Conservation (phyloP, 1,140 invertebrate species). For the Bombus breviceps region DNA sequence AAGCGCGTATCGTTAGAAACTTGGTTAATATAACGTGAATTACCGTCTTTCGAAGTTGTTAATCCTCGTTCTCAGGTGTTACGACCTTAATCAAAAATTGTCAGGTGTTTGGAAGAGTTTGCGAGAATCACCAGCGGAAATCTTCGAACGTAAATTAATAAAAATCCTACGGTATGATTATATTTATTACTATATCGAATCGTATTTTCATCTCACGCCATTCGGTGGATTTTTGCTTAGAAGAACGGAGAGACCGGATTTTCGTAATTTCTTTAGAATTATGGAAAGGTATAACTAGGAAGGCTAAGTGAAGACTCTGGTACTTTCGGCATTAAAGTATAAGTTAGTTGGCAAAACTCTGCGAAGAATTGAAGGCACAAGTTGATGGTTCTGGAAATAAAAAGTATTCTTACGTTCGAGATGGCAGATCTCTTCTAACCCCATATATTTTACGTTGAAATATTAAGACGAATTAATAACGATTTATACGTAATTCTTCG, state of each 20-base stretch:
- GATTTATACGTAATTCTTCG: too few relatives aligned
- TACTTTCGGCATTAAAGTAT: constrained; percentile 2
- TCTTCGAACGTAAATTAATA: too few relatives aligned
- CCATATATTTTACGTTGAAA: background rate
- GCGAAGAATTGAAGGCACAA: background rate
- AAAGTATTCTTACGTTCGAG: background rate
- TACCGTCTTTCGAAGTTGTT: background rate
- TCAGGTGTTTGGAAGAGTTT: too few relatives aligned
- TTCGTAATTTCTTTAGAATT: background rate
- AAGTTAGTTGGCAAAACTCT: background rate
- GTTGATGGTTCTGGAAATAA: background rate
- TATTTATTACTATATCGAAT: too few relatives aligned
- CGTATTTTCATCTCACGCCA: background rate
- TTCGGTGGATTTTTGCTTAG: background rate
- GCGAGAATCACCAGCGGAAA: too few relatives aligned
- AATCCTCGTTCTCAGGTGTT: too few relatives aligned
- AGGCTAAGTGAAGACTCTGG: constrained; percentile 5
- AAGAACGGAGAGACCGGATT: background rate
- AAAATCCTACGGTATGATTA: too few relatives aligned
- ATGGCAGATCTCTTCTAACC: background rate
- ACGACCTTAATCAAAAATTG: too few relatives aligned
- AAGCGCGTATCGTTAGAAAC: background rate
- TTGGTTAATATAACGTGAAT: too few relatives aligned
- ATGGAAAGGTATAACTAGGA: background rate
- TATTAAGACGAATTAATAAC: background rate